A percentile compares a stretch with the other conserved stretches of the same genome.
Conservation (phyloP, 1,140 invertebrate genomes). For the Bactericera cockerelli region DNA sequence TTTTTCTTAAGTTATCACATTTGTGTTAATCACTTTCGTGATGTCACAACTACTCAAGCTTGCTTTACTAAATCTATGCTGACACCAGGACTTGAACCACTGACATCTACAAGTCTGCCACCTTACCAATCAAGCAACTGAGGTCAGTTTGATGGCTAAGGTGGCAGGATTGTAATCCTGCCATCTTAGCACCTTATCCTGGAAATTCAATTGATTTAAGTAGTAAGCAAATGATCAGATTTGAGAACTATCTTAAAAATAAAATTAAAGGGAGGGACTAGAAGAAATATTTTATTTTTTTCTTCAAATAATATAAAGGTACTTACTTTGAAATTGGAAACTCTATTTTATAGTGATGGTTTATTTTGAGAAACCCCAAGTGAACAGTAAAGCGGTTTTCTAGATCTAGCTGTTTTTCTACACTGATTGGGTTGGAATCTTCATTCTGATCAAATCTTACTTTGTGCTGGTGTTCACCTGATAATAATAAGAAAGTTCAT, state of each 20-base stretch:
- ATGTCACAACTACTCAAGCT: no score
- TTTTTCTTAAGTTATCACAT: no score
- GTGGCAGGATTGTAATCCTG: no score
- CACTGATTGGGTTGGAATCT: not conserved
- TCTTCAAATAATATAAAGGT: not conserved
- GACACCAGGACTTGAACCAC: no score
- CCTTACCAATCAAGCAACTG: no score
- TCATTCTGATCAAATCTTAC: constrained; percentile 3
- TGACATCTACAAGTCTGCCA: no score
- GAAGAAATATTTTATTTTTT: not conserved
- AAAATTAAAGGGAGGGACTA: not conserved
- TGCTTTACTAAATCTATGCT: no score
- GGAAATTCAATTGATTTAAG: not conserved
- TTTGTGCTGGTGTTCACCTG: not conserved
- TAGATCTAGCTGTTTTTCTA: not conserved
- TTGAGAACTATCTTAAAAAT: not conserved
- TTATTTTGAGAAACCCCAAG: not conserved
- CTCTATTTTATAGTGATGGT: not conserved
- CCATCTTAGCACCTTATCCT: no score
- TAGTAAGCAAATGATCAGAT: not conserved
- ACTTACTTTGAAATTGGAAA: not conserved
- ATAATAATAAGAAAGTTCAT: no score
- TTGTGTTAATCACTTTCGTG: no score
- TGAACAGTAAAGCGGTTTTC: not conserved
- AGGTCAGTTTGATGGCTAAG: no score